Percentiles rank a stretch among this genome's conserved stretches.
Evolutionary conservation across 2,888 invertebrate genomes (phyloP).

Genomic region (Leucophora obtusa): DNA sequence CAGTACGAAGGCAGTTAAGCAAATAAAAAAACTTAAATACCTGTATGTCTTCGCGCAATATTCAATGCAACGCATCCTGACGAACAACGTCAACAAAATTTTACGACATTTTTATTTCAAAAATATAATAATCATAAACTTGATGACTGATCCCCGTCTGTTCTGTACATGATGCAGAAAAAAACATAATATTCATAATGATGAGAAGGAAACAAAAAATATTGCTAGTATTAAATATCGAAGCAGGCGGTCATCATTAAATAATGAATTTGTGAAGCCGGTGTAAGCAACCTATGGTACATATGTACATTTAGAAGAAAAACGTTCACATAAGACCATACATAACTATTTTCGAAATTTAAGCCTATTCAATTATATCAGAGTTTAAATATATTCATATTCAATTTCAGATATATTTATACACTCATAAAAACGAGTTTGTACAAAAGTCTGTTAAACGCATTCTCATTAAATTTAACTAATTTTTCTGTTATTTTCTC

Average conservation of each 20-base stretch:
- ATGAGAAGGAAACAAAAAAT: neutral
- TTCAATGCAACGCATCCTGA: conserved; percentile 70
- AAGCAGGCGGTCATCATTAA: conserved; percentile 1
- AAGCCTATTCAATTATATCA: too few relatives aligned
- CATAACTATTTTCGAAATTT: too few relatives aligned
- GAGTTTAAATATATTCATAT: too few relatives aligned
- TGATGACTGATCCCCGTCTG: conserved; percentile 72
- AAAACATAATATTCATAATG: neutral
- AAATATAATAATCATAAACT: conserved; percentile 74
- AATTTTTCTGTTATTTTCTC: too few relatives aligned
- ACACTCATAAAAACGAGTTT: too few relatives aligned
- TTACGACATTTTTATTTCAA: conserved; percentile 74
- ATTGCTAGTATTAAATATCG: neutral
- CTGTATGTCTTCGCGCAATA: neutral
- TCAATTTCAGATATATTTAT: too few relatives aligned
- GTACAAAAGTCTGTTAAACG: too few relatives aligned
- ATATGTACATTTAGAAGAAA: neutral
- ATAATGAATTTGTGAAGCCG: neutral
- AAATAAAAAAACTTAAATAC: neutral
- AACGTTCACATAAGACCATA: neutral
- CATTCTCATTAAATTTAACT: too few relatives aligned
- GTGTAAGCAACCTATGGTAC: neutral
- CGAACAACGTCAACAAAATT: conserved; percentile 73
- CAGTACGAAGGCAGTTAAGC: neutral
- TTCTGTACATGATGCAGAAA: neutral